phyloP scores from a whole-genome alignment of 2,888 invertebrate genomes.

The Caenorhabditis sulstoni region DNA sequence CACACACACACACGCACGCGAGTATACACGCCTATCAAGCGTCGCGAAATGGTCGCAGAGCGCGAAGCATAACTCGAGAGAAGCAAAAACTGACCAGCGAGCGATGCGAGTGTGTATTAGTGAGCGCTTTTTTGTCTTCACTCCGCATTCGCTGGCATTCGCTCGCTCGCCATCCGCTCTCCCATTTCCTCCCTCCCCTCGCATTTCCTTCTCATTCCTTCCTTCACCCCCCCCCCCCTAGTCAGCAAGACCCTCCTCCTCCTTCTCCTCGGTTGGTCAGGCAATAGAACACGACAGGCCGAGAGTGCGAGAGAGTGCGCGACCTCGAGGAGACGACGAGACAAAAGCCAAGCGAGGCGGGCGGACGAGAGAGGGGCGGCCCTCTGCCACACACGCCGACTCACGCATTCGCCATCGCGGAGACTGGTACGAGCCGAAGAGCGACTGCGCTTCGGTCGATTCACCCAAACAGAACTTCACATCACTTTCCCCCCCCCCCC shows the following conservation, averaged over 20 bases:
- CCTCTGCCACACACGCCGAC: slow-evolving; percentile 35
- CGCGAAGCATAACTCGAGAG: slow-evolving; percentile 8
- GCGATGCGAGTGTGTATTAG: too few relatives aligned
- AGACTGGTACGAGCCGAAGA: slow-evolving; percentile 65
- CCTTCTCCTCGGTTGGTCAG: slow-evolving; percentile 35
- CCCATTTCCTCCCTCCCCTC: too few relatives aligned
- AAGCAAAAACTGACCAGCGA: too few relatives aligned
- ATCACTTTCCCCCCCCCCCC: neutral
- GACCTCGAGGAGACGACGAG: slow-evolving; percentile 54
- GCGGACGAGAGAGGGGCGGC: slow-evolving; percentile 33
- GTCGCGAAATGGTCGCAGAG: neutral
- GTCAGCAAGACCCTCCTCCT: slow-evolving; percentile 15
- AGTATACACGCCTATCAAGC: slow-evolving; percentile 2
- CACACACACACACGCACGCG: neutral
- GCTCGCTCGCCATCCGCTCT: slow-evolving; percentile 6
- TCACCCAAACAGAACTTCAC: slow-evolving; percentile 23
- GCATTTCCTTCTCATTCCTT: neutral
- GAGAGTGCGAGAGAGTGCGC: slow-evolving; percentile 48
- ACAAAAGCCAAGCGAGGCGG: slow-evolving; percentile 43
- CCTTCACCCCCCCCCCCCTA: slow-evolving; percentile 48
- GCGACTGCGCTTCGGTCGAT: slow-evolving; percentile 47
- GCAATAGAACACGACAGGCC: slow-evolving; percentile 47
- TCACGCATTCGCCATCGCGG: slow-evolving; percentile 48
- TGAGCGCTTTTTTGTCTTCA: slow-evolving; percentile 23
- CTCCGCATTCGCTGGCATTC: slow-evolving; percentile 28